Conservation (phyloP, 2,797 vertebrate species). For the Periophthalmus magnuspinnatus region DNA sequence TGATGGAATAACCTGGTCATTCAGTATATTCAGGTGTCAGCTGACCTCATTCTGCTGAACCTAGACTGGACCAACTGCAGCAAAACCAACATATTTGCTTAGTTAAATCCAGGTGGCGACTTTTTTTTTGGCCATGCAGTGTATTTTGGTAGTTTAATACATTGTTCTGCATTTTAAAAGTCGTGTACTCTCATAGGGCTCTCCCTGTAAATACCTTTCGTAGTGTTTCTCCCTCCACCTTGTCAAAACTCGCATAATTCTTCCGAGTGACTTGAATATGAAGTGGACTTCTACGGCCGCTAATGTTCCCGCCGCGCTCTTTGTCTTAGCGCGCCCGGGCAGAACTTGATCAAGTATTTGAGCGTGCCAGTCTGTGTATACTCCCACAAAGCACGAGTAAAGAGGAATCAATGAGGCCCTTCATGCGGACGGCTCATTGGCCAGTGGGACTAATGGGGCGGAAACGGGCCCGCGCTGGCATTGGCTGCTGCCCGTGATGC, state of each 20-base stretch:
- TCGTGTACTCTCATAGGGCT: too few relatives aligned
- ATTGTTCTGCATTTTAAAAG: too few relatives aligned
- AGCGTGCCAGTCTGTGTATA: constrained; percentile 37
- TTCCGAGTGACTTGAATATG: constrained; percentile 16
- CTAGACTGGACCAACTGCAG: too few relatives aligned
- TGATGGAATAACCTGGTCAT: too few relatives aligned
- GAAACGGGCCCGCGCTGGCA: constrained; percentile 31
- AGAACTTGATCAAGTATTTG: constrained; percentile 47
- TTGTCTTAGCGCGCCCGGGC: constrained; percentile 32
- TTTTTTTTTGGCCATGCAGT: too few relatives aligned
- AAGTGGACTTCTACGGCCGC: constrained; percentile 16
- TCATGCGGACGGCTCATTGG: constrained; percentile 67
- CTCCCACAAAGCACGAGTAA: constrained; percentile 58
- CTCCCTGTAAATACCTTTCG: constrained; percentile 8
- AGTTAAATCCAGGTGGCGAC: too few relatives aligned
- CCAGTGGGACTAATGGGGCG: constrained; percentile 61
- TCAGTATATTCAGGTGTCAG: too few relatives aligned
- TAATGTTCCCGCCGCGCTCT: constrained; percentile 3
- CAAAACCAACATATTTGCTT: too few relatives aligned
- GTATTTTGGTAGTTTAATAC: too few relatives aligned
- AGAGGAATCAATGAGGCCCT: constrained; percentile 67
- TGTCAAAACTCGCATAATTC: neutral
- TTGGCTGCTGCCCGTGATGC: constrained; percentile 36
- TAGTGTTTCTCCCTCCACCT: constrained; percentile 22
- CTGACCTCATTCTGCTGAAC: too few relatives aligned